Evolutionary conservation across 2,113 vertebrate genomes (phyloP).

Genomic region (Mesitornis unicolor): DNA sequence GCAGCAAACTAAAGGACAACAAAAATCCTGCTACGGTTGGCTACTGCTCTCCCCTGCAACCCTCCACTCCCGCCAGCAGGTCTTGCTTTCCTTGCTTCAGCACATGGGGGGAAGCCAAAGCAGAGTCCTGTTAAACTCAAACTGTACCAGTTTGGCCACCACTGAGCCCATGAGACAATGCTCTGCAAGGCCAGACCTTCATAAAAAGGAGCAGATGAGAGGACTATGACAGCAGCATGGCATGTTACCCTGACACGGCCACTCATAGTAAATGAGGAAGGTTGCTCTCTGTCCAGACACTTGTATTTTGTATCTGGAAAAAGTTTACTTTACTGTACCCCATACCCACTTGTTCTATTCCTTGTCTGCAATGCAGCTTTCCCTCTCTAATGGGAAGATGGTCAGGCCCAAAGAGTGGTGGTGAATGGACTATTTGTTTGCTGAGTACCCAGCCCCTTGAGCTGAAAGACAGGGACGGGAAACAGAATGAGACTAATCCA

Average conservation of each 20-base stretch:
- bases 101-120: rapidly evolving
- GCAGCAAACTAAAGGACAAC: background rate
- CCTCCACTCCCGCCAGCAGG: background rate
- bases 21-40: background rate
- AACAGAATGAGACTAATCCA: no score
- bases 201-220: background rate
- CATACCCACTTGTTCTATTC: background rate
- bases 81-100: background rate
- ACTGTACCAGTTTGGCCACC: background rate
- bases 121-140: background rate
- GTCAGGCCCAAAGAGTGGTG: no score
- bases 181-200: background rate
- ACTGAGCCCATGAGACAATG: background rate
- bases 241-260: background rate
- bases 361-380: background rate
- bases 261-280: background rate
- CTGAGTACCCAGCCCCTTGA: no score
- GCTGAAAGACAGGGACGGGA: no score
- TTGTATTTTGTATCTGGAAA: background rate
- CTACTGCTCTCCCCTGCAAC: background rate
- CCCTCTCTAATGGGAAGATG: background rate
- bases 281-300: background rate
- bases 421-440: no score
- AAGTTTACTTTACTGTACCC: background rate
- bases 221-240: background rate